Evolutionary conservation across 1,140 invertebrate genomes (phyloP).

Genomic region (Cydia pomonella): DNA sequence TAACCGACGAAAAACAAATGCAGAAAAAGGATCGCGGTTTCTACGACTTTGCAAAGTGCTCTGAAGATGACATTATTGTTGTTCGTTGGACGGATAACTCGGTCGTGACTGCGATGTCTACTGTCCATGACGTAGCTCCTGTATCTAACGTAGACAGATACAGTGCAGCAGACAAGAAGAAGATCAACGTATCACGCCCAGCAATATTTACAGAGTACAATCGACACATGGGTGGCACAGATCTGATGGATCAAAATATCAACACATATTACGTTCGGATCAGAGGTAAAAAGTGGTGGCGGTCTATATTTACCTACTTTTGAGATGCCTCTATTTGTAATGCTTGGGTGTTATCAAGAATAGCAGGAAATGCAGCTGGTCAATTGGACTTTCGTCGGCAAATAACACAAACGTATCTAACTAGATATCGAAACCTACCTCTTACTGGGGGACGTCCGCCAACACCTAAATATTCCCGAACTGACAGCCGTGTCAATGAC

Average conservation of each 20-base stretch:
- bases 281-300: too few relatives aligned
- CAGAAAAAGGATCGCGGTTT: not conserved
- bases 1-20: conserved; percentile 25
- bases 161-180: too few relatives aligned
- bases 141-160: too few relatives aligned
- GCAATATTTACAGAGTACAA: too few relatives aligned
- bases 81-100: conserved; percentile 8
- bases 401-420: conserved; percentile 8
- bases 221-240: too few relatives aligned
- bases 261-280: too few relatives aligned
- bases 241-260: too few relatives aligned
- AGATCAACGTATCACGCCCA: too few relatives aligned
- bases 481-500: too few relatives aligned
- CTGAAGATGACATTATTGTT: conserved; percentile 12
- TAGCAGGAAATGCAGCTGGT: not conserved
- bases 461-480: too few relatives aligned
- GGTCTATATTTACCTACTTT: not conserved
- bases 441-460: not conserved
- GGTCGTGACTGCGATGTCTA: too few relatives aligned
- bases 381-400: not conserved
- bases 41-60: not conserved
- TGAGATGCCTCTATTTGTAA: not conserved
- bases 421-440: not conserved
- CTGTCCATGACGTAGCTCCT: too few relatives aligned
- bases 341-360: not conserved